These are phyloP conservation scores for Polyommatus iphigenia DNA, from an alignment of 2,888 invertebrate genomes.

Conservation along the genomic window DNA sequence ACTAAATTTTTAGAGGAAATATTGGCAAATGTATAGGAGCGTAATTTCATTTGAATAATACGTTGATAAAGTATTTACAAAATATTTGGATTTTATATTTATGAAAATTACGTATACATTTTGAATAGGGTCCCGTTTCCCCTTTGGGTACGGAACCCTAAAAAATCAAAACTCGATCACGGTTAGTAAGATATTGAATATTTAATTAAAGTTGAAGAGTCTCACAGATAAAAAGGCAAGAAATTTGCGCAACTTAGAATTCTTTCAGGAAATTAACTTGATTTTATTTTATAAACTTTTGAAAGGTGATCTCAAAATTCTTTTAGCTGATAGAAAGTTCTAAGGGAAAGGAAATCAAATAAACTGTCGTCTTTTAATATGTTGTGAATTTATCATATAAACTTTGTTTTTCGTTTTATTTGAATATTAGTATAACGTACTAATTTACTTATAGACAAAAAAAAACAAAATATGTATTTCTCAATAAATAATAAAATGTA, in stretches of 20 bases:
- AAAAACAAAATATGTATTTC: too few species aligned
- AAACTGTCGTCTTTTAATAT: neutral
- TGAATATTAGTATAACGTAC: too few species aligned
- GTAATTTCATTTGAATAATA: neutral
- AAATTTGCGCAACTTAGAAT: conserved; percentile 7
- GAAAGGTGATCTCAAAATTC: neutral
- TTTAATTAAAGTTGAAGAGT: conserved; percentile 21
- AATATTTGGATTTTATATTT: neutral
- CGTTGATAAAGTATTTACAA: too few species aligned
- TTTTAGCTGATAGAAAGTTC: neutral
- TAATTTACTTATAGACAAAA: too few species aligned
- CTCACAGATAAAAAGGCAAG: conserved; percentile 5
- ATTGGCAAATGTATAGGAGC: neutral
- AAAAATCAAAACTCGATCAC: neutral
- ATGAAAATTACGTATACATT: neutral
- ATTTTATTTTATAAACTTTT: conserved; percentile 20
- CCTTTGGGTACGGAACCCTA: too few species aligned
- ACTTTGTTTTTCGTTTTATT: too few species aligned
- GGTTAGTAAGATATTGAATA: conserved; percentile 10
- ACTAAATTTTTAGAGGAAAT: neutral
- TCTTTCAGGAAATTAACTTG: conserved; percentile 26
- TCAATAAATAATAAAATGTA: too few species aligned
- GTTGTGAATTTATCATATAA: too few species aligned
- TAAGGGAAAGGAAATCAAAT: neutral
- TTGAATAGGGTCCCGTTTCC: too few species aligned